A percentile compares a stretch with the other conserved stretches of the same genome.
These are phyloP conservation scores for Lophius americanus DNA, from an alignment of 2,797 vertebrate genomes.

Conservation along the genomic window DNA sequence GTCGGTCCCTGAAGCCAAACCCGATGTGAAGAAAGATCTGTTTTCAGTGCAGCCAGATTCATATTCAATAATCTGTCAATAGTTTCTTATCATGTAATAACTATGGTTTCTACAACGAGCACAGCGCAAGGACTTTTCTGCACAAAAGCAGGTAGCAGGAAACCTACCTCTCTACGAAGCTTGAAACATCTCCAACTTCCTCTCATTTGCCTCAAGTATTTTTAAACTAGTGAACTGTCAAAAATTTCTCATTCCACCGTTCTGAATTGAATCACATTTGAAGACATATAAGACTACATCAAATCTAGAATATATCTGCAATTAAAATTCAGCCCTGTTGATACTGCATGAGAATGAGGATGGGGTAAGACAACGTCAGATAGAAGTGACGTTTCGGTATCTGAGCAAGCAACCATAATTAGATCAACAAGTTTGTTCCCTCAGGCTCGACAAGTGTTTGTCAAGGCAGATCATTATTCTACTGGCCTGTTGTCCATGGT, in stretches of 20 bases:
- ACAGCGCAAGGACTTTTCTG: background rate
- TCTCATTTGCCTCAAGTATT: too few relatives aligned
- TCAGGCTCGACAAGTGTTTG: slow-evolving; percentile 54
- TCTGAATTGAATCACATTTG: background rate
- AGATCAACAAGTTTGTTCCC: slow-evolving; percentile 51
- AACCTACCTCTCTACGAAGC: background rate
- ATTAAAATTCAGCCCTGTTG: slow-evolving; percentile 18
- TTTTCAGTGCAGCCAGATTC: background rate
- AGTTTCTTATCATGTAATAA: slow-evolving; percentile 2
- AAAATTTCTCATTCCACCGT: background rate
- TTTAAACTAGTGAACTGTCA: background rate
- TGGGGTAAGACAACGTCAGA: slow-evolving; percentile 39
- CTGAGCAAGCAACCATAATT: slow-evolving; percentile 35
- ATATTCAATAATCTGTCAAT: slow-evolving; percentile 11
- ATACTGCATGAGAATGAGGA: slow-evolving; percentile 31
- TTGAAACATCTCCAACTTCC: too few relatives aligned
- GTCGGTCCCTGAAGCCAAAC: too few relatives aligned
- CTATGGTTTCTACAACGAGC: background rate
- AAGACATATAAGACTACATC: background rate
- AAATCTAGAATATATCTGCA: background rate
- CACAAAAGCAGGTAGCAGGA: background rate
- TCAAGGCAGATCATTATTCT: slow-evolving; percentile 63
- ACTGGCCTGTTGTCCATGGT: slow-evolving; percentile 55
- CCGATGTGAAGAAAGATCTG: too few relatives aligned
- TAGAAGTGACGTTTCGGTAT: slow-evolving; percentile 37